phyloP scores from a whole-genome alignment of 2,888 invertebrate genomes.

The Anarsia innoxiella region DNA sequence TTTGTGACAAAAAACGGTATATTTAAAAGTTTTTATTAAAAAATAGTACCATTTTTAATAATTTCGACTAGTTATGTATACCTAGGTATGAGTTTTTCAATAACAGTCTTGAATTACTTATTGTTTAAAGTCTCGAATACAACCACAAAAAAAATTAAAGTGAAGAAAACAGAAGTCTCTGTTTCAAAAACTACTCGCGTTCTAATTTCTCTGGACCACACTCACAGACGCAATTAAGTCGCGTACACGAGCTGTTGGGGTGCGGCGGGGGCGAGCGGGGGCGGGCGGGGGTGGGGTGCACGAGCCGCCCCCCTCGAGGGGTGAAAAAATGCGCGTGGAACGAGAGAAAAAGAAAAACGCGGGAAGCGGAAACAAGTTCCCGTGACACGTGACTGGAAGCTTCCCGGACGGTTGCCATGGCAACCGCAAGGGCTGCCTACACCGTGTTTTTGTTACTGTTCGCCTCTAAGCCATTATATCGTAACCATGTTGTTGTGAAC shows the following conservation, averaged over 20 bases:
- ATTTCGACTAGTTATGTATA: too few relatives aligned
- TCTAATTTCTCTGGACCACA: conserved; percentile 74
- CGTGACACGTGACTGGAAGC: conserved; percentile 72
- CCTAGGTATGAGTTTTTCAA: too few relatives aligned
- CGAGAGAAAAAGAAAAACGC: conserved; percentile 66
- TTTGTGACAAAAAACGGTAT: too few relatives aligned
- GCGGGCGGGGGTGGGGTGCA: conserved; percentile 15
- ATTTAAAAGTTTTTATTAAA: too few relatives aligned
- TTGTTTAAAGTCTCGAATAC: too few relatives aligned
- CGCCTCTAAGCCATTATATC: conserved; percentile 10
- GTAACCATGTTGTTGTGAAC: too few relatives aligned
- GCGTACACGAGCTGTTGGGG: conserved; percentile 64
- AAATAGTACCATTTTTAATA: too few relatives aligned
- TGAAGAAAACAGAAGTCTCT: conserved; percentile 40
- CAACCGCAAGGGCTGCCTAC: conserved; percentile 44
- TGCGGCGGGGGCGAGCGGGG: conserved; percentile 19
- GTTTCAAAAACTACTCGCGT: conserved; percentile 41
- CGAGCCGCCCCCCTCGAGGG: conserved; percentile 32
- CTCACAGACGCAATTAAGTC: conserved; percentile 76
- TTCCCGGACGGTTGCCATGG: conserved; percentile 67
- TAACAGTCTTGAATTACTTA: too few relatives aligned
- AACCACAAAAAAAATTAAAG: too few relatives aligned
- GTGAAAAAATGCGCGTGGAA: conserved; percentile 60
- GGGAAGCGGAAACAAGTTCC: conserved; percentile 66
- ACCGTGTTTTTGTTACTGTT: too few relatives aligned